phyloP scores from a whole-genome alignment of 1,140 invertebrate genomes.

The Macrotrachela quadricornifera region DNA sequence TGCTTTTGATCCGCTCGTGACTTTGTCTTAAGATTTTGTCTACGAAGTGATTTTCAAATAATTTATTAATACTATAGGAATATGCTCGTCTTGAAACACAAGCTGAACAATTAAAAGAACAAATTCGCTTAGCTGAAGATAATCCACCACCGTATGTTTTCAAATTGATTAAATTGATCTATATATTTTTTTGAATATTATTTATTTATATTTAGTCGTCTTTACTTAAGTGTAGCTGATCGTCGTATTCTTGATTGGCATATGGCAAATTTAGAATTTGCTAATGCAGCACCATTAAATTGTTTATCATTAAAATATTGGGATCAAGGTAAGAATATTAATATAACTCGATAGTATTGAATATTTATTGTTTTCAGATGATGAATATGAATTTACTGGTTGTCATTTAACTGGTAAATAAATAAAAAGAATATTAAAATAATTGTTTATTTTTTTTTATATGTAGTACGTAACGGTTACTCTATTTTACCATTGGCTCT shows the following conservation, averaged over 20 bases:
- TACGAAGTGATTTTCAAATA: too few species aligned
- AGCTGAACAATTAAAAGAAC: slow-evolving; percentile 2
- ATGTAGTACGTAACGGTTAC: slow-evolving; percentile 78
- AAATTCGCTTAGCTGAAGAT: neutral
- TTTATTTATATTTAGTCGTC: slow-evolving; percentile 36
- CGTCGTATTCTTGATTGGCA: slow-evolving; percentile 95
- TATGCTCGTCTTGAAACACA: too few species aligned
- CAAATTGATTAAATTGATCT: neutral
- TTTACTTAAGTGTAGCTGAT: slow-evolving; percentile 78
- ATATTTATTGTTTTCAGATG: slow-evolving; percentile 39
- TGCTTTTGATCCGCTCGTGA: too few species aligned
- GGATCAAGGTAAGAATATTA: slow-evolving; percentile 46
- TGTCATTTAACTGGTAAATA: slow-evolving; percentile 50
- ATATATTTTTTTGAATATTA: neutral
- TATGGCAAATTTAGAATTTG: slow-evolving; percentile 95
- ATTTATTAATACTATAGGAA: too few species aligned
- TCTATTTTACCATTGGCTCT: slow-evolving; percentile 82
- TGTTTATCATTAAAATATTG: slow-evolving; percentile 86
- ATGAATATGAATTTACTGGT: slow-evolving; percentile 89
- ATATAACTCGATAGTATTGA: too few species aligned
- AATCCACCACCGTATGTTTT: neutral
- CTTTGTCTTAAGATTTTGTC: too few species aligned
- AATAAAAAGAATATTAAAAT: neutral
- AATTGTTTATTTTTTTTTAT: slow-evolving; percentile 8
- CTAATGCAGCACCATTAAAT: slow-evolving; percentile 80